Evolutionary conservation across 2,113 vertebrate species (phyloP).

Genomic region (Periophthalmus modestus): DNA sequence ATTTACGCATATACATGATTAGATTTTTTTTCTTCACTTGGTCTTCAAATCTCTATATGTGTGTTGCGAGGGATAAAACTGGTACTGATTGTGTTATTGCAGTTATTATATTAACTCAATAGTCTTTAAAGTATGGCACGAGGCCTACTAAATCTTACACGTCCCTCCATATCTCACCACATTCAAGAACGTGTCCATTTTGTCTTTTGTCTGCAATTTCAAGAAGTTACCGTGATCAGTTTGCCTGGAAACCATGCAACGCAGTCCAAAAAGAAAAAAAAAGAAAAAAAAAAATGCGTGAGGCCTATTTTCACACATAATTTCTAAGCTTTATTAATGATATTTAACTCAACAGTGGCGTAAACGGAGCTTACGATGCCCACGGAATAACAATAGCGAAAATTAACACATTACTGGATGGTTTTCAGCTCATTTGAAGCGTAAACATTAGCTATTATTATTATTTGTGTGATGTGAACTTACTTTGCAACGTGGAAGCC

Average conservation of each 20-base stretch:
- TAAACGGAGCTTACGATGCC: not conserved
- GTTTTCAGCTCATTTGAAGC: constrained; percentile 15
- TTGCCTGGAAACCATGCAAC: not conserved
- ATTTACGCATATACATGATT: no score
- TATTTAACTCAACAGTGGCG: not conserved
- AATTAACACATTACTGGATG: not conserved
- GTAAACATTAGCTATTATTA: constrained; percentile 18
- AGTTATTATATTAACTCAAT: no score
- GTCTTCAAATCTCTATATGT: no score
- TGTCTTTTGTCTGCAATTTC: no score
- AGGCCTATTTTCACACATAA: not conserved
- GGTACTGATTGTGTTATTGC: no score
- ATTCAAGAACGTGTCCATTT: no score
- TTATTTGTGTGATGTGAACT: constrained; percentile 4
- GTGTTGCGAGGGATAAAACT: no score
- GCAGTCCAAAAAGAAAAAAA: not conserved
- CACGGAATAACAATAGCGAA: not conserved
- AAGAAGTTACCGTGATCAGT: not conserved
- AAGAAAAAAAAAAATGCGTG: no score
- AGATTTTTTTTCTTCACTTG: no score
- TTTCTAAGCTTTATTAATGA: not conserved
- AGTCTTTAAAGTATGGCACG: no score
- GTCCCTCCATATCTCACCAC: no score
- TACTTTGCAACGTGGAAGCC: not conserved
- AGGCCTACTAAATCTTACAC: no score